Base-by-base conservation (phyloP, 2,113 vertebrate genomes). In the Labeo rohita region DNA sequence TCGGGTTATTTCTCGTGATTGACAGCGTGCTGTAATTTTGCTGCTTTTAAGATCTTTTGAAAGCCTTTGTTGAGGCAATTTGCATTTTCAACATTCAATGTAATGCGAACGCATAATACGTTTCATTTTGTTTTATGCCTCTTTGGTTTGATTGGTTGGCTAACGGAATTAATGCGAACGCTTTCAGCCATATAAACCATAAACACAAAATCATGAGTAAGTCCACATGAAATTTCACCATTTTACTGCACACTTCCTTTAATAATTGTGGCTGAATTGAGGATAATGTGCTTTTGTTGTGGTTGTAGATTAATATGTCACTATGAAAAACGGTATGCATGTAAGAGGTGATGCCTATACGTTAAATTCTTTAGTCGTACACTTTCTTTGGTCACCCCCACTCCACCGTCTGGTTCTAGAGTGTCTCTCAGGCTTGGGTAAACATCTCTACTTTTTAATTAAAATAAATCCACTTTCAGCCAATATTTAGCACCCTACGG, bases 391-490 rank as follows among this genome's bases (percentile, higher is more conserved):
- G 13, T 56, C 49, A 78, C 75, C 13, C 10, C 52, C 39, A 39
- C 21, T 61, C 74, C 70, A 16, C n/a, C 85, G 76, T 89, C 90
- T 90, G 84, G 74, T 91, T 87, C 86, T 88, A 85, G 89, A 90
- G 86, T 91, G 89, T 89, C 87, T 70, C 81, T 85, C 86, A 82
- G 87, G 88, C 90, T 90, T 91, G 90, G 90, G 91, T 92, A 92
- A 94, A 95, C 92, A 92, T 87, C 80, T 73, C 80, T 87, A 59
- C 77, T 94, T 91, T 94, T 94, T 94, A 95, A 95, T 95, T 94
- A 94, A 93, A 93, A 91, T 92, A 92, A 91, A 93, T 93, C 92
- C 88, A 87, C 92, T 89, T 91, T 90, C 85, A 88, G 90, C 90
- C 93, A 89, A 94, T 93, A 84, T 88, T 89, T 86, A 74, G 86